Evolutionary conservation across 2,888 invertebrate genomes (phyloP).

Genomic region (Eupeodes luniger): DNA sequence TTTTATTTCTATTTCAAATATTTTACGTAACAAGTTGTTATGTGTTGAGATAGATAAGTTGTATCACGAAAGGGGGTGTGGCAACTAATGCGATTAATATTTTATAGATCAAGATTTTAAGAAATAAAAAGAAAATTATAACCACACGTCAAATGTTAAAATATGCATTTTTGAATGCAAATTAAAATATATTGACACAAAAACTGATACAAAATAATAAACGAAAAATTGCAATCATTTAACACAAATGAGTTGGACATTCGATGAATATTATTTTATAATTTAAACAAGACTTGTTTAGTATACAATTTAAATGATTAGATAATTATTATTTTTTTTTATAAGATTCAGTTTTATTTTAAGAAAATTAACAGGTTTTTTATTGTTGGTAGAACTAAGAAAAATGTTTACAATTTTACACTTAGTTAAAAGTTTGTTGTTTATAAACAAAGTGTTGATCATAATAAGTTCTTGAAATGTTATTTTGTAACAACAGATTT

Average conservation of each 20-base stretch:
- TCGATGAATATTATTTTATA: neutral
- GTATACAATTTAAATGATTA: neutral
- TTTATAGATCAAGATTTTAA: neutral
- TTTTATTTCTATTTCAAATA: neutral
- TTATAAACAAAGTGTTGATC: neutral
- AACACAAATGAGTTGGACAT: neutral
- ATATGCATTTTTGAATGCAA: neutral
- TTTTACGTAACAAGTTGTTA: neutral
- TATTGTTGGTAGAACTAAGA: neutral
- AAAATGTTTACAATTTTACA: neutral
- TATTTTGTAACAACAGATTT: too few species aligned
- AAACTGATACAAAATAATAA: neutral
- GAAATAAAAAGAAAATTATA: neutral
- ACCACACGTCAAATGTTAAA: neutral
- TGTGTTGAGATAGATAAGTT: neutral
- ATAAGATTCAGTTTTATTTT: neutral
- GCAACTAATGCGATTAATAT: neutral
- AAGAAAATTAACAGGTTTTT: neutral
- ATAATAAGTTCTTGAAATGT: neutral
- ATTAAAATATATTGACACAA: neutral
- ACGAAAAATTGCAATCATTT: neutral
- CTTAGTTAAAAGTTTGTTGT: neutral
- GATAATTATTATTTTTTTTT: neutral
- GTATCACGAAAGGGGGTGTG: neutral
- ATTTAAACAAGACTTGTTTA: neutral